Conservation (phyloP, 2,113 vertebrate genomes). For the Trichechus manatus region DNA sequence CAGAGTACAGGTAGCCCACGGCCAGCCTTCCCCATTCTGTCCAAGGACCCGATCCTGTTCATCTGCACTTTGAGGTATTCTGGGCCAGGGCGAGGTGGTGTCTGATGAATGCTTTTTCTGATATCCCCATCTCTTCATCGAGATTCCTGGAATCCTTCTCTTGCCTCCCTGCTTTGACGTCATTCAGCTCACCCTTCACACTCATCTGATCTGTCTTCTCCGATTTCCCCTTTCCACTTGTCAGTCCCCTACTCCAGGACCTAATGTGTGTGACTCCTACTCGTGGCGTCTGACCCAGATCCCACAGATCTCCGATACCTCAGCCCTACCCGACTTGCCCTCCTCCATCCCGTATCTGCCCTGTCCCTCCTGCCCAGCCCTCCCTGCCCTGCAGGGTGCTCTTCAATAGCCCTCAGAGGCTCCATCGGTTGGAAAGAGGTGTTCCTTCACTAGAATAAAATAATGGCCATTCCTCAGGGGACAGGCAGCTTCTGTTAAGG, state of each 20-base stretch:
- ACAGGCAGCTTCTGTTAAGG: neutral
- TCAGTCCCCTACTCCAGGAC: neutral
- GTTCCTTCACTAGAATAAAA: slow-evolving; percentile 49
- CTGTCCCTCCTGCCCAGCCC: neutral
- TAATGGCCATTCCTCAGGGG: neutral
- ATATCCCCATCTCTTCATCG: neutral
- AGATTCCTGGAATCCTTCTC: neutral
- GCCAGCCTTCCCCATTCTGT: neutral
- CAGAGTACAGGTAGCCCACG: neutral
- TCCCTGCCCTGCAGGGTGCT: neutral
- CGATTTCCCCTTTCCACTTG: neutral
- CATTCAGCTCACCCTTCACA: neutral
- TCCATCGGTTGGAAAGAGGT: slow-evolving; percentile 44
- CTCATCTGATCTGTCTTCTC: neutral
- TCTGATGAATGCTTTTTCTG: neutral
- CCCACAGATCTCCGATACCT: neutral
- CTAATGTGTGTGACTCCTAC: neutral
- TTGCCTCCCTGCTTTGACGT: neutral
- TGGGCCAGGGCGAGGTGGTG: neutral
- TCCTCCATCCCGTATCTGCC: neutral
- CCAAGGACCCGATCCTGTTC: neutral
- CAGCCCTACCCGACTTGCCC: neutral
- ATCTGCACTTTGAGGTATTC: neutral
- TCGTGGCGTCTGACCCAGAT: neutral
- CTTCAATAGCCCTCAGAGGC: neutral